These are phyloP conservation scores for Pitangus sulphuratus DNA, from an alignment of 2,797 vertebrate genomes.

Conservation along the genomic window DNA sequence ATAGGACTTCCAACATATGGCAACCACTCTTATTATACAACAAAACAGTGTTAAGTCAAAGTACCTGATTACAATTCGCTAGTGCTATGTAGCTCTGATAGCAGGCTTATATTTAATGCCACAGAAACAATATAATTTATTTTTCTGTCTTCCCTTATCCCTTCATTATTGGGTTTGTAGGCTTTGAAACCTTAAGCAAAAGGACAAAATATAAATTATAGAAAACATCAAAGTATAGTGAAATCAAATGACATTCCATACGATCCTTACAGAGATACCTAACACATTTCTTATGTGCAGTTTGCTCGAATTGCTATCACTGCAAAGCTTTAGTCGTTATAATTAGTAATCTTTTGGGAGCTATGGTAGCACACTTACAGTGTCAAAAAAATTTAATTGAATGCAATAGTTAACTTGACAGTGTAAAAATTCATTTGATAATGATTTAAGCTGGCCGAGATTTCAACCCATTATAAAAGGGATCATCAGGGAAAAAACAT, in stretches of 20 bases:
- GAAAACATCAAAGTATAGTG: conserved; percentile 76
- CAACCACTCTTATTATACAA: conserved; percentile 86
- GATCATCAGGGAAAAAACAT: background rate
- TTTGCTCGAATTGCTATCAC: conserved; percentile 43
- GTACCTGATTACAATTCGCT: conserved; percentile 98
- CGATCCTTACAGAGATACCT: conserved; percentile 56
- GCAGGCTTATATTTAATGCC: conserved; percentile 95
- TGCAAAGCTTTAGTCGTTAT: conserved; percentile 63
- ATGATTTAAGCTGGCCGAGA: conserved; percentile 18
- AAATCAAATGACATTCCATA: conserved; percentile 79
- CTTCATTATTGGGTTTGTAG: conserved; percentile 87
- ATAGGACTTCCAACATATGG: conserved; percentile 86
- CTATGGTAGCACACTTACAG: background rate
- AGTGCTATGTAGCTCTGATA: conserved; percentile 90
- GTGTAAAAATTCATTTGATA: conserved; percentile 60
- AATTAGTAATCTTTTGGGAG: conserved; percentile 75
- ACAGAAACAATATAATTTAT: conserved; percentile 98
- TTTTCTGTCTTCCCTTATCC: conserved; percentile 93
- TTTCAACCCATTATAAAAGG: conserved; percentile 32
- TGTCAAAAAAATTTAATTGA: conserved; percentile 53
- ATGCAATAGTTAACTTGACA: conserved; percentile 66
- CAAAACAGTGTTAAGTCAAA: conserved; percentile 93
- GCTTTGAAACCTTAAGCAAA: conserved; percentile 91
- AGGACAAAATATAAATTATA: conserved; percentile 88
- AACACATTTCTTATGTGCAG: conserved; percentile 38